Evolutionary conservation across 2,888 invertebrate species (phyloP).

Genomic region (Hyppa rectilinea): DNA sequence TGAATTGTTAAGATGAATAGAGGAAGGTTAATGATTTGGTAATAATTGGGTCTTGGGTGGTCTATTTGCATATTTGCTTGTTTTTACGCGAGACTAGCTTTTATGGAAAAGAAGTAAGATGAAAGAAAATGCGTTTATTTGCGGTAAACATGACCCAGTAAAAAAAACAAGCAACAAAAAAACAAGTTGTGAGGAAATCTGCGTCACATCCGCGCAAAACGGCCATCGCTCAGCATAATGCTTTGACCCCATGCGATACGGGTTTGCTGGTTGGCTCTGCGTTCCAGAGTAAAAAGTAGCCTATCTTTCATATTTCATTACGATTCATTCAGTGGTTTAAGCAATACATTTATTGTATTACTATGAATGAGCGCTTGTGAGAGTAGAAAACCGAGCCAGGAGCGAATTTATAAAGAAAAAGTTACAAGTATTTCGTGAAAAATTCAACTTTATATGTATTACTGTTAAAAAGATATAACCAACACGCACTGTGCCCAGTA

Average conservation of each 20-base stretch:
- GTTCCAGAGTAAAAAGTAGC: neutral
- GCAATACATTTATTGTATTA: neutral
- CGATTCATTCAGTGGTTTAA: neutral
- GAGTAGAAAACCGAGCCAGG: too few relatives aligned
- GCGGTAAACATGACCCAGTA: too few relatives aligned
- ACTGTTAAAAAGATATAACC: neutral
- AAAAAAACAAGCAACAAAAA: too few relatives aligned
- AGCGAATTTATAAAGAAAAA: neutral
- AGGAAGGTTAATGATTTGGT: constrained; percentile 14
- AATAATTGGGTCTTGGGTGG: constrained; percentile 11
- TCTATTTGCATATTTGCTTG: constrained; percentile 14
- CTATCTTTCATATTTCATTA: neutral
- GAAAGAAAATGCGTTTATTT: too few relatives aligned
- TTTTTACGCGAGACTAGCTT: neutral
- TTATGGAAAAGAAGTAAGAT: too few relatives aligned
- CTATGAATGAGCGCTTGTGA: neutral
- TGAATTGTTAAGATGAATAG: constrained; percentile 46
- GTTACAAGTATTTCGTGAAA: neutral
- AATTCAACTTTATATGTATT: neutral
- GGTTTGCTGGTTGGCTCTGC: neutral
- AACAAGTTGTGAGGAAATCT: too few relatives aligned
- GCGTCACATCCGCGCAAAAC: too few relatives aligned
- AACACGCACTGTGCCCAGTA: neutral
- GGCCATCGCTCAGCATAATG: too few relatives aligned
- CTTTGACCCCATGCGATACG: too few relatives aligned